These are phyloP conservation scores for Lasioglossum figueresi DNA, from an alignment of 2,888 invertebrate species.

Conservation along the genomic window DNA sequence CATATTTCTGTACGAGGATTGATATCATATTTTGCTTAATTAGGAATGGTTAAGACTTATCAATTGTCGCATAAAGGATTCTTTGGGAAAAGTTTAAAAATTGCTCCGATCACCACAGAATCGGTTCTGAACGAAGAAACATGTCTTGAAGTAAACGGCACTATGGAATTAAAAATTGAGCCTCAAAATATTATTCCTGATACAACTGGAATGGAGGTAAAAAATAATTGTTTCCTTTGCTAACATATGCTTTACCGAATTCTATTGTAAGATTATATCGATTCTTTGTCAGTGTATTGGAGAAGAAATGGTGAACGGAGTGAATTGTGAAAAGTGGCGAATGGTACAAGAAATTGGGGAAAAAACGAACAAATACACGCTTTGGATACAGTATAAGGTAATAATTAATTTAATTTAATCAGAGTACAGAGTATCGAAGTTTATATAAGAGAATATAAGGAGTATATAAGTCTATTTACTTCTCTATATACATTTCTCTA, in stretches of 20 bases:
- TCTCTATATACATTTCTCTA: no score
- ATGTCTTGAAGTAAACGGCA: conserved; percentile 94
- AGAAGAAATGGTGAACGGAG: conserved; percentile 89
- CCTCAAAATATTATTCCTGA: conserved; percentile 94
- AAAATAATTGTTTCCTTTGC: conserved; percentile 36
- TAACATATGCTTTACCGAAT: conserved; percentile 12
- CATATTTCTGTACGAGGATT: neutral
- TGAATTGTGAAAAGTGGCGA: conserved; percentile 91
- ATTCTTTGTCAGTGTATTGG: conserved; percentile 83
- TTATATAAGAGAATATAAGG: no score
- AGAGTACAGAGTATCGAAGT: neutral
- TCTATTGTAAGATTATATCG: conserved; percentile 29
- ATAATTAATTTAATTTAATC: conserved; percentile 18
- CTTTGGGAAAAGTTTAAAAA: conserved; percentile 91
- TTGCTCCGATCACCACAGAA: conserved; percentile 94
- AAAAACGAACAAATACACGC: conserved; percentile 94
- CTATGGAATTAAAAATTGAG: conserved; percentile 85
- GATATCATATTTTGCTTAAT: conserved; percentile 8
- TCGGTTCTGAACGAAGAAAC: conserved; percentile 88
- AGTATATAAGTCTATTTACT: no score
- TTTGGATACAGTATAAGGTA: conserved; percentile 93
- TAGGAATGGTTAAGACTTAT: conserved; percentile 95
- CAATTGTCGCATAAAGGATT: conserved; percentile 88
- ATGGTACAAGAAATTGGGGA: conserved; percentile 89
- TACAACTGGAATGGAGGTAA: conserved; percentile 89